Conservation (phyloP, 2,797 vertebrate species). For the Silurus lanzhouensis region DNA sequence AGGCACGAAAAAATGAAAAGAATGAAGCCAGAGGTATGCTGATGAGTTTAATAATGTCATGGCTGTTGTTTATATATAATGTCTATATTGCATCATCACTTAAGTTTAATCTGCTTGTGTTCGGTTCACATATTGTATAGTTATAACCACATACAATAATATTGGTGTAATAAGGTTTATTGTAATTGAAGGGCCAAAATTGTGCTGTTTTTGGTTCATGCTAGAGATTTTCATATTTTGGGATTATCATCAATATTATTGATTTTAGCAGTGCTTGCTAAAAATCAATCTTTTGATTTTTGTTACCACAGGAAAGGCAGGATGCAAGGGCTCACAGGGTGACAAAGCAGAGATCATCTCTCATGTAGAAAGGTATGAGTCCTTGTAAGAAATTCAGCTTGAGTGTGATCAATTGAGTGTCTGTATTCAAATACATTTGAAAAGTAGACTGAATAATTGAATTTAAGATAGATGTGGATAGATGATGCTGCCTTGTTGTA, state of each 20-base stretch:
- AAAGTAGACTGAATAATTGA: not conserved
- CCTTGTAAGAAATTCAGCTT: not conserved
- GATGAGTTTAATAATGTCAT: not conserved
- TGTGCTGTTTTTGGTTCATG: not conserved
- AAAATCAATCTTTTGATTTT: not conserved
- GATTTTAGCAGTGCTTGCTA: not conserved
- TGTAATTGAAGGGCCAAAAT: not conserved
- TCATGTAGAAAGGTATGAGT: conserved; percentile 47
- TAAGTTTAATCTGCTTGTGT: not conserved
- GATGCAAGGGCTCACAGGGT: conserved; percentile 39
- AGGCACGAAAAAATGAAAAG: conserved; percentile 55
- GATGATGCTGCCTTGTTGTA: not conserved
- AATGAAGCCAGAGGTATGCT: conserved; percentile 54
- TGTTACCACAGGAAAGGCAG: conserved; percentile 47
- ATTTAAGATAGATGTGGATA: not conserved
- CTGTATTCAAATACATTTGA: not conserved
- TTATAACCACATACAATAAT: not conserved
- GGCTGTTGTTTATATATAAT: not conserved
- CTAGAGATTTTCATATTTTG: not conserved
- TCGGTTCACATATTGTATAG: not conserved
- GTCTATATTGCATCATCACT: too few relatives aligned
- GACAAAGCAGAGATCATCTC: conserved; percentile 49
- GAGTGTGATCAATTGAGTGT: not conserved
- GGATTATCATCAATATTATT: not conserved
- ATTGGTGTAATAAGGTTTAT: not conserved